Base-by-base conservation (phyloP, 2,113 vertebrate species). In the Tychaedon coryphoeus region DNA sequence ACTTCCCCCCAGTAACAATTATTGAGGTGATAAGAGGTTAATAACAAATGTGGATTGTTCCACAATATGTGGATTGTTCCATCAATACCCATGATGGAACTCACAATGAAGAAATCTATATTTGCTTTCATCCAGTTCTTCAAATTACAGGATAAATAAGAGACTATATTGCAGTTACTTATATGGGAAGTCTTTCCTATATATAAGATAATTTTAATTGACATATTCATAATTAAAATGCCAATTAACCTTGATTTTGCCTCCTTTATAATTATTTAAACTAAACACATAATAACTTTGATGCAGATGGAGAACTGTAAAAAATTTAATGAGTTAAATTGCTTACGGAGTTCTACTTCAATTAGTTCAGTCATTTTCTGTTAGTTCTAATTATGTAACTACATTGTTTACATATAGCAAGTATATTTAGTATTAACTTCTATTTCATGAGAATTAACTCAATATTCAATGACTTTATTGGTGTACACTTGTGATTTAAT, bases 231-330 rank as follows among this genome's bases (percentile, higher is more conserved):
- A 96, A 95, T 97, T 97, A 95, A 91, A 97, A 97, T 92, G 67
- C 56, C 94, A 97, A 96, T 97, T 97, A 98, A 95, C 85, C 93
- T 96, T 96, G 65, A 96, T 95, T 97, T 94, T 90, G 24, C 24
- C 40, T 93, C 60, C 62, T 95, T 95, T 91, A 92, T 95, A 97
- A 94, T 97, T 95, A 96, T 95, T 98, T 97, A 97, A 97, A 98
- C 92, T 95, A 95, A 96, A 90, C 74, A 84, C 66, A 36, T 73
- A 93, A 93, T 94, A 97, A 97, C 88, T 97, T 96, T 69, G 62
- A 85, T 93, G 91, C 50, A 97, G 56, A 97, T 96, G 82, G 48
- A 94, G 75, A 96, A 95, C 70, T 80, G 16, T 76, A 96, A 95
- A 95, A 96, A 45, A 84, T 90, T 89, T 97, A 97, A 97, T 96